These are phyloP conservation scores for Climacteris rufus DNA, from an alignment of 2,113 vertebrate genomes.

Conservation along the genomic window DNA sequence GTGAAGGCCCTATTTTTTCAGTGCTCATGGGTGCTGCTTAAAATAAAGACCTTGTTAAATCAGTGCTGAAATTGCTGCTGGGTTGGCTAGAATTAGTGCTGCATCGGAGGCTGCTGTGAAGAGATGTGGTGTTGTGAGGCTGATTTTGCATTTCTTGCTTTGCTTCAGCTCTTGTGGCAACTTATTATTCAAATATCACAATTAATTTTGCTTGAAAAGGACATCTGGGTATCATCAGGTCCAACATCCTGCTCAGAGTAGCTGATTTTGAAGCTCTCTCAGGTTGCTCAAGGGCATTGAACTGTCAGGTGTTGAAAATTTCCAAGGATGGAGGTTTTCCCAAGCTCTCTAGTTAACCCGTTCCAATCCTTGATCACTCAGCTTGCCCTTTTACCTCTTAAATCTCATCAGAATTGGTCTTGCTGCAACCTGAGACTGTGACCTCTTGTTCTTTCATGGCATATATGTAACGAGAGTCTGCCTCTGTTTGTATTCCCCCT, in stretches of 20 bases:
- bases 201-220: background rate
- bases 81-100: background rate
- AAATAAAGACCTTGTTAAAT: background rate
- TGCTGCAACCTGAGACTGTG: background rate
- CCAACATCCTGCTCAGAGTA: background rate
- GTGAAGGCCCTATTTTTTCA: background rate
- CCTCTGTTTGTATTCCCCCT: background rate
- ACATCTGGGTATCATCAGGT: background rate
- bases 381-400: background rate
- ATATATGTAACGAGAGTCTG: background rate
- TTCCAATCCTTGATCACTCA: background rate
- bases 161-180: background rate
- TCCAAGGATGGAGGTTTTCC: background rate
- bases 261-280: background rate
- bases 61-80: background rate
- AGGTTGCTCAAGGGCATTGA: background rate
- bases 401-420: background rate
- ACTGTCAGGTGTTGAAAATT: background rate
- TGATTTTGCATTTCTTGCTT: background rate
- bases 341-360: accelerated
- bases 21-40: background rate
- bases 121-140: background rate
- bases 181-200: background rate
- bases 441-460: background rate
- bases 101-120: background rate